phyloP scores from a whole-genome alignment of 2,888 invertebrate genomes.

The Zootermopsis nevadensis region DNA sequence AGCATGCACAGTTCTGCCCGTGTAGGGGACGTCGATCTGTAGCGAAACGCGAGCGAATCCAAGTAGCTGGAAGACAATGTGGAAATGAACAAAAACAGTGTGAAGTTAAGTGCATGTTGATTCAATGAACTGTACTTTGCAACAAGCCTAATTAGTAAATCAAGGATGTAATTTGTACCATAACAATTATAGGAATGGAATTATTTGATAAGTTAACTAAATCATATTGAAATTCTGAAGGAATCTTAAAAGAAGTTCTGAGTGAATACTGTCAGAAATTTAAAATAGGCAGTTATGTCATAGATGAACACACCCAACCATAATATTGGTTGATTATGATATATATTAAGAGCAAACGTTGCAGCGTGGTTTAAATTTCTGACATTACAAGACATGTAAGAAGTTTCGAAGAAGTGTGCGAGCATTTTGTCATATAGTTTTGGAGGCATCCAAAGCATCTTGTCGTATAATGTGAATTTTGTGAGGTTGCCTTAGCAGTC shows the following conservation, averaged over 20 bases:
- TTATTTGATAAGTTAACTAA: background rate
- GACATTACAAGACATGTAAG: background rate
- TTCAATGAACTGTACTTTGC: slow-evolving; percentile 24
- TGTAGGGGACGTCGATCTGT: slow-evolving; percentile 10
- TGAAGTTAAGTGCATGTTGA: slow-evolving; percentile 31
- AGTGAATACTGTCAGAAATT: background rate
- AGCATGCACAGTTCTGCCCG: slow-evolving; percentile 3
- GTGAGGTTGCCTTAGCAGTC: background rate
- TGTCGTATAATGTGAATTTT: background rate
- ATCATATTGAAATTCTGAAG: slow-evolving; percentile 17
- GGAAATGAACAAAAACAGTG: background rate
- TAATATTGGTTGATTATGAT: no score
- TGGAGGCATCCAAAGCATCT: background rate
- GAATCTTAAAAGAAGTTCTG: background rate
- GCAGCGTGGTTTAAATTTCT: background rate
- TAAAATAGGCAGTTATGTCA: background rate
- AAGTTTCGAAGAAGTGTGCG: background rate
- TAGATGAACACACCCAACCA: background rate
- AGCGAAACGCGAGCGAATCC: background rate
- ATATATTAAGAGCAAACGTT: background rate
- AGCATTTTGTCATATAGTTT: no score
- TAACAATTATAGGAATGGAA: background rate
- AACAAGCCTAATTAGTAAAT: slow-evolving; percentile 4
- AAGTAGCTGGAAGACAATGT: background rate
- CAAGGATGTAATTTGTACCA: background rate